phyloP scores from a whole-genome alignment of 2,113 vertebrate genomes.

The Bufo gargarizans region DNA sequence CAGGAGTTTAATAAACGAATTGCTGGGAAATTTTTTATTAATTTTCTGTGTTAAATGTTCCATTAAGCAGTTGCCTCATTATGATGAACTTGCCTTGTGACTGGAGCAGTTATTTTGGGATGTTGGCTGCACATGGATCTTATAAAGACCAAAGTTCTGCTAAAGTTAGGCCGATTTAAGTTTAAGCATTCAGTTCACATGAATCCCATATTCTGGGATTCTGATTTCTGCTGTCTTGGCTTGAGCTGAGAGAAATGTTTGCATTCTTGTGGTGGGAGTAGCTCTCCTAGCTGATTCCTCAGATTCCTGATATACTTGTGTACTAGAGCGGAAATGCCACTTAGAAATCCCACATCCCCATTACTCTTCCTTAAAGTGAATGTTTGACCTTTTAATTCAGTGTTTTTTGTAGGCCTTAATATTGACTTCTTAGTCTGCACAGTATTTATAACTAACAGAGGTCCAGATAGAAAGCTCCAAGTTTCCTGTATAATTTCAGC shows the following conservation, averaged over 20 bases:
- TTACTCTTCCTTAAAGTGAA: not conserved
- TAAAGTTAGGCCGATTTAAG: not conserved
- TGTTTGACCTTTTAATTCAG: not conserved
- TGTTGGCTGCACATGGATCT: not conserved
- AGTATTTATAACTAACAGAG: too few species aligned
- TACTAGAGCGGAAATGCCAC: not conserved
- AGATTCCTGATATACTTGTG: not conserved
- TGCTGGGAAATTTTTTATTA: too few species aligned
- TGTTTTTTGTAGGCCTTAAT: not conserved
- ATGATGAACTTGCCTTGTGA: too few species aligned
- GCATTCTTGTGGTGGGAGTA: constrained; percentile 6
- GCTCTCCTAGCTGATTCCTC: not conserved
- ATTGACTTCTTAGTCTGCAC: too few species aligned
- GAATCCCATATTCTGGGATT: not conserved
- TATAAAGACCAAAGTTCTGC: not conserved
- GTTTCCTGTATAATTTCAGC: too few species aligned
- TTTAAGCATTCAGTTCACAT: not conserved
- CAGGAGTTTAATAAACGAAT: too few species aligned
- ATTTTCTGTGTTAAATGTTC: too few species aligned
- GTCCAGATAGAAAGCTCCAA: too few species aligned
- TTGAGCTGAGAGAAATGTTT: not conserved
- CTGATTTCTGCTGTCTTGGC: not conserved
- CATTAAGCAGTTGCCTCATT: too few species aligned
- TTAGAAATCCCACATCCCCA: not conserved
- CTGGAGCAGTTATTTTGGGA: not conserved